Evolutionary conservation across 1,140 invertebrate genomes (phyloP).

Genomic region (Trissolcus basalis): DNA sequence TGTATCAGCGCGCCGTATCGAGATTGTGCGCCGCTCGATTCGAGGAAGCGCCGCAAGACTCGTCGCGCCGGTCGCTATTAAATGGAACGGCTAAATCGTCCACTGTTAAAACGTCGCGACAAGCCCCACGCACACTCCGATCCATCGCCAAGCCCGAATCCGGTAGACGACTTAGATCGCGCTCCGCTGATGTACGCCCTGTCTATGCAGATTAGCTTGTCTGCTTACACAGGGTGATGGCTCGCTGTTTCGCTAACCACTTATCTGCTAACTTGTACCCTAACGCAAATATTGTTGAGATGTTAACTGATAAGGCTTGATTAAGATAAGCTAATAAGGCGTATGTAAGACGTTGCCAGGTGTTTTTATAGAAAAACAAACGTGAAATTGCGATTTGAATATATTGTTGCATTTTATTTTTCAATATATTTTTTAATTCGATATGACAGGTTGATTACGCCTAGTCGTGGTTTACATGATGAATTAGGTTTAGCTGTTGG

Average conservation of each 20-base stretch:
- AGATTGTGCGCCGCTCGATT: conserved; percentile 47
- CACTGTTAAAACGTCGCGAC: conserved; percentile 4
- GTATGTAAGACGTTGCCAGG: no score
- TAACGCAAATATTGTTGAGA: conserved; percentile 8
- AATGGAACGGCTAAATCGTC: conserved; percentile 46
- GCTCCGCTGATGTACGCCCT: no score
- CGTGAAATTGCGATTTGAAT: not conserved
- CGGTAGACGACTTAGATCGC: not conserved
- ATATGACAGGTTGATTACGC: not conserved
- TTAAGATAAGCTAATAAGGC: no score
- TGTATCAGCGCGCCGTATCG: conserved; percentile 51
- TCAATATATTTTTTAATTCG: not conserved
- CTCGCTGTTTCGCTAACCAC: no score
- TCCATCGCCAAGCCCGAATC: not conserved
- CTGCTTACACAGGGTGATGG: no score
- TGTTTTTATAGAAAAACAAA: not conserved
- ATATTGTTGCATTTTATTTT: not conserved
- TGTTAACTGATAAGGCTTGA: conserved; percentile 1
- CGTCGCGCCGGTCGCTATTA: conserved; percentile 50
- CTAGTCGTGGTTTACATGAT: conserved; percentile 1
- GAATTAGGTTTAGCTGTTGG: conserved; percentile 47
- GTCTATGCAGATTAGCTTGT: conserved; percentile 6
- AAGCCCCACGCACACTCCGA: not conserved
- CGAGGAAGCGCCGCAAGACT: conserved; percentile 40
- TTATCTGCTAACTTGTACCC: no score